Conservation (phyloP, 1,140 invertebrate genomes). For the Drosophila rufa region DNA sequence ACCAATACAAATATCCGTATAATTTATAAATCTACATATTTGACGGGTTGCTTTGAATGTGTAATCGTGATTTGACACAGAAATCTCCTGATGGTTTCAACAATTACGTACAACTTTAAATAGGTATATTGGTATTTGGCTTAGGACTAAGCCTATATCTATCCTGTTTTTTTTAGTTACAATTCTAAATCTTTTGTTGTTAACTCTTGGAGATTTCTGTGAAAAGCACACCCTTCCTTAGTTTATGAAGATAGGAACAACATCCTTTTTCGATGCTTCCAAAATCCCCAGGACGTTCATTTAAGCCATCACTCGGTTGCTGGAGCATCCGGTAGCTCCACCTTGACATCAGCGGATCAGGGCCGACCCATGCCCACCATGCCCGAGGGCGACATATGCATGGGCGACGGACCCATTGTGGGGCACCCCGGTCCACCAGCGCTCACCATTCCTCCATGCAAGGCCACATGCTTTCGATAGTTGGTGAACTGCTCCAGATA, state of each 20-base stretch:
- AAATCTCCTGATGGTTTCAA: not conserved
- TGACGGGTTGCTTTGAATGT: not conserved
- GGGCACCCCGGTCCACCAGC: conserved; percentile 2
- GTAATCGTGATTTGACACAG: not conserved
- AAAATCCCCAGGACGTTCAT: too few relatives aligned
- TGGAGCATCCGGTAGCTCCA: conserved; percentile 69
- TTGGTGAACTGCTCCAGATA: conserved; percentile 97
- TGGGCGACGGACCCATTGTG: conserved; percentile 7
- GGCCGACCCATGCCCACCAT: conserved; percentile 42
- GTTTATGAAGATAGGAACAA: not conserved
- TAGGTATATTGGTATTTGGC: conserved; percentile 6
- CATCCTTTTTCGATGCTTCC: not conserved
- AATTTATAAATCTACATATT: not conserved
- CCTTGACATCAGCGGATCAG: conserved; percentile 71
- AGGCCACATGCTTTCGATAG: conserved; percentile 89
- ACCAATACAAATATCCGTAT: not conserved
- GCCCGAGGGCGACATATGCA: conserved; percentile 50
- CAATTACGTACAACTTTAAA: conserved; percentile 16
- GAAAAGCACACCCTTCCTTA: not conserved
- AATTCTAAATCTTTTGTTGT: not conserved
- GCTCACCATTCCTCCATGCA: conserved; percentile 33
- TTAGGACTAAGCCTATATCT: not conserved
- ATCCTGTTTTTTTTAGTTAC: not conserved
- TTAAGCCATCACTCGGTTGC: conserved; percentile 10
- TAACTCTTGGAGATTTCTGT: not conserved